Evolutionary conservation across 1,140 invertebrate genomes (phyloP), one percentile per base, ranked within the genome.

Genomic region (Magallana ariakensis): DNA sequence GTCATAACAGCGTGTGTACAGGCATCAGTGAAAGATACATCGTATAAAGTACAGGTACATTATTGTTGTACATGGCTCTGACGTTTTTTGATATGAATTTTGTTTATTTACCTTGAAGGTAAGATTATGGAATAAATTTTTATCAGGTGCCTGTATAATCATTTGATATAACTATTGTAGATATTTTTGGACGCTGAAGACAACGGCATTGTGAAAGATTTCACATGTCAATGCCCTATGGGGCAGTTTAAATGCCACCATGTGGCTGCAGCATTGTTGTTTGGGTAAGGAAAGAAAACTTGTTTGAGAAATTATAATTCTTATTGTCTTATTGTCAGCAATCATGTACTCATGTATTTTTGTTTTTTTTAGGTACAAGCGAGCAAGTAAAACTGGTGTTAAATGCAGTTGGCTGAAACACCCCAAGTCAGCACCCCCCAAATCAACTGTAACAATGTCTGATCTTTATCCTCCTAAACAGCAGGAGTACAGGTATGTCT

Each of bases 391-490:
- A 62, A 87, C 84, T 0, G 83, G 82, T 62, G 46, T 84, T 16
- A 84, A 85, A 60, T 87, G 84, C 62, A 60, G 66, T 82, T 87
- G 87, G 87, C 33, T 46, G 33, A 46, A 46, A 46, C 62, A 85
- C 81, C 87, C 83, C n/a, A 87, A 87, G 66, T 87, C 87, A 57
- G 75, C 81, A 85, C 84, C 87, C 60, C 86, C 86, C 22, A 87
- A 84, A 80, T 55, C 81, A 57, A 85, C 84, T 54, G 33, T 84
- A n/a, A 87, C 87, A 8, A 85, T 84, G 66, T 13, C 46, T 15
- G 83, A 80, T 53, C 58, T 87, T n/a, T 87, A 85, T 85, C 83
- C 83, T 22, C 81, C 86, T 66, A 81, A 87, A 53, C 60, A 75
- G 58, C 15, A 46, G 56, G 80, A 55, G 16, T 87, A 87, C 82